Conservation (phyloP, 1,140 invertebrate species). For the Zaprionus ornatus region DNA sequence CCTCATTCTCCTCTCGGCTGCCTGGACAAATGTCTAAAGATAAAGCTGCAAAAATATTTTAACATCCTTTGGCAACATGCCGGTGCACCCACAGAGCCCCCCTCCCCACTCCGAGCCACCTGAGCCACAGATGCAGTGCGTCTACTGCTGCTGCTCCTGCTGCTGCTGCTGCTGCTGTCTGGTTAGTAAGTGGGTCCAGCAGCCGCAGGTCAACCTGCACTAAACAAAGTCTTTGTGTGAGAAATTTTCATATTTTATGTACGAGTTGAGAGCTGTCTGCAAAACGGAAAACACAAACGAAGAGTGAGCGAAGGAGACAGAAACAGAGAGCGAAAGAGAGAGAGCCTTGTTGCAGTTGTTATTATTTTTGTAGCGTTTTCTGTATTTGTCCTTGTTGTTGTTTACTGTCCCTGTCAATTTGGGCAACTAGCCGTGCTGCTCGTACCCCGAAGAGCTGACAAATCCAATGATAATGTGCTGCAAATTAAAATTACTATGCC, state of each 20-base stretch:
- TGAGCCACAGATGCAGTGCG: constrained; percentile 42
- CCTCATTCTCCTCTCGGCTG: neutral
- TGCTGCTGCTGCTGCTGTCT: constrained; percentile 39
- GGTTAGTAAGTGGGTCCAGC: constrained; percentile 46
- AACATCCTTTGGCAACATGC: constrained; percentile 80
- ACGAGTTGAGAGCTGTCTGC: constrained; percentile 44
- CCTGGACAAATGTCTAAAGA: constrained; percentile 72
- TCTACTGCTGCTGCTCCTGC: constrained; percentile 32
- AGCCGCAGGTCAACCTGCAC: constrained; percentile 55
- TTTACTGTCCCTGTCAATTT: constrained; percentile 60
- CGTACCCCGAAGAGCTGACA: constrained; percentile 29
- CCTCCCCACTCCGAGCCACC: neutral
- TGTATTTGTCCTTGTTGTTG: neutral
- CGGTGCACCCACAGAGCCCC: constrained; percentile 31
- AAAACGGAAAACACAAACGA: constrained; percentile 17
- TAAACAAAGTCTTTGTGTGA: constrained; percentile 73
- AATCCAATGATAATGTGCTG: constrained; percentile 71
- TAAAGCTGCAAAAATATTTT: constrained; percentile 83
- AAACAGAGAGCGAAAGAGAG: neutral
- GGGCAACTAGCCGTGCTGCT: constrained; percentile 28
- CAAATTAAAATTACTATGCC: constrained; percentile 75
- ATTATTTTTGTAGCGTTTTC: constrained; percentile 18
- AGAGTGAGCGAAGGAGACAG: neutral
- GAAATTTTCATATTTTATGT: constrained; percentile 75
- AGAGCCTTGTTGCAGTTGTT: constrained; percentile 26